Evolutionary conservation across 2,888 invertebrate genomes (phyloP), one percentile per base, ranked within the genome.

Genomic region (Ferdinandea cuprea): DNA sequence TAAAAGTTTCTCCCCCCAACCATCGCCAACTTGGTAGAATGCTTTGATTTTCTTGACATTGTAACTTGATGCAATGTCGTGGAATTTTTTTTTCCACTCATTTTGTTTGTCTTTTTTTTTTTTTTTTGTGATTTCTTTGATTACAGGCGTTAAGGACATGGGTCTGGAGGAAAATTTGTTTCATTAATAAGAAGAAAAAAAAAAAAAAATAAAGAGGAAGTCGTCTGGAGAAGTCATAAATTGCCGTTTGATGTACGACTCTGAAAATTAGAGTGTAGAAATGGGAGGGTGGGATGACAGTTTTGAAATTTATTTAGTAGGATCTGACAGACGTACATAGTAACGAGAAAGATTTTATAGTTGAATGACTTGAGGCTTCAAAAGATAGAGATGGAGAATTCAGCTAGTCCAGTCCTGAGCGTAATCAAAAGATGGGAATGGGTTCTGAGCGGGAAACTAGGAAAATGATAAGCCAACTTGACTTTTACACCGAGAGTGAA

Each of bases 1-100:
- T 71, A 58, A 71, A 78, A 72, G 78, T 78, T 72, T 78, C 17
- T 78, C 17, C 50, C n/a, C 1, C 28, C 9, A 32, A 30, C 50
- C 32, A 19, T 13, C 13, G 30, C 1, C 4, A 19, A 25, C 35
- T 13, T 30, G 32, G 28, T 3, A 21, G 50, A 17, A 30, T 46
- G 28, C 61, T 65, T 56, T 73, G 71, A 61, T 61, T 72, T 54
- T 11, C 11, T 35, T 15, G 40, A 7, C 13, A 32, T 42, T 50
- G 65, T 50, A 17, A 32, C 48, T 48, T 54, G 46, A 63, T 13
- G 30, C 32, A n/a, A 35, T 58, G 15, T 11, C 37, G 35, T 44
- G 19, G 35, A 32, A 28, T 40, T 69, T 72, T 52, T 63, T 63
- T 52, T 54, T 32, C 13, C 30, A 48, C 17, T 63, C 28, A 15